Base-by-base conservation (phyloP, 1,140 invertebrate species). In the Penaeus indicus region DNA sequence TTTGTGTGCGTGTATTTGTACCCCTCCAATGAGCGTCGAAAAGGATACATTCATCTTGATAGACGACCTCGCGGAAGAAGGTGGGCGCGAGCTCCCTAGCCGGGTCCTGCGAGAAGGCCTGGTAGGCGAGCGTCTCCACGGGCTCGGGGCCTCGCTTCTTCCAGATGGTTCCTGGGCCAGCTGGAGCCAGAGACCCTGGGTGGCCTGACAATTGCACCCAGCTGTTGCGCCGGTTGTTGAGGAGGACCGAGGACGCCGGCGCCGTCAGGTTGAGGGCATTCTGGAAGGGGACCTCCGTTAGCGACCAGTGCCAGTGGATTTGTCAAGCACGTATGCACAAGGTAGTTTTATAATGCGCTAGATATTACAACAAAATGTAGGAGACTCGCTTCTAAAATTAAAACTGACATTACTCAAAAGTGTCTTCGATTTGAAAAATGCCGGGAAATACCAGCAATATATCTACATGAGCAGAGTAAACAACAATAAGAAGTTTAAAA, bases 161-260 rank as follows among this genome's bases (percentile, higher is more conserved):
- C 96, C 97, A 98, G 42, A 99, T 96, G 11, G 97, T 98, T 62
- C 97, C 97, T 3, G 97, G 97, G 0, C 97, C 97, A 4, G 97
- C 98, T 13, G 97, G 97, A 19, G 97, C 97, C 93, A 99, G 96
- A 88, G 97, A 97, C 75, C 97, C 97, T 85, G 95, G 96, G 93
- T 99, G 98, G 0, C 98, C 98, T 22, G 97, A 97, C 77, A 99
- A 93, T 93, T 99, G 98, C 92, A 99, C 93, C 91, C 92, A 92
- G 61, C 95, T 95, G 90, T 95, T 95, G 47, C 94, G 93, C 88
- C 95, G 94, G 86, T 96, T 96, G 91, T 96, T 96, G 78, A 98
- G 92, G 54, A 98, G 93, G 38, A 97, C 95, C 92, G 98, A 97
- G 91, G 97, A 97, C 62, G 97, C 97, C 63, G 98, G 97, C 13